phyloP scores from a whole-genome alignment of 1,140 invertebrate genomes.

The Neocloeon triangulifer region DNA sequence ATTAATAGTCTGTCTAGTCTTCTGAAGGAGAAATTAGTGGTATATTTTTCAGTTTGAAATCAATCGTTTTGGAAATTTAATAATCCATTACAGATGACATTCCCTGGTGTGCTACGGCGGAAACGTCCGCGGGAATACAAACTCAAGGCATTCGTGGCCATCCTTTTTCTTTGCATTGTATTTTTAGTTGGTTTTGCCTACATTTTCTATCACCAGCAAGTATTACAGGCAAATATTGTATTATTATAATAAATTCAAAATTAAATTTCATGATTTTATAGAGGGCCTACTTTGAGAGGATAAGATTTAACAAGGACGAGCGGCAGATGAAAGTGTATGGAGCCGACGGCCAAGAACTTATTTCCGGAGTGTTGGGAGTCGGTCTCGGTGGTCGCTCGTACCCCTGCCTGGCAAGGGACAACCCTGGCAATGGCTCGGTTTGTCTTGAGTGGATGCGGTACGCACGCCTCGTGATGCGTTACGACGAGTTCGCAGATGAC shows the following conservation, averaged over 20 bases:
- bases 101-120: slow-evolving; percentile 25
- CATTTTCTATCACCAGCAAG: slow-evolving; percentile 56
- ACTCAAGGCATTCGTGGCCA: slow-evolving; percentile 50
- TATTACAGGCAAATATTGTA: slow-evolving; percentile 27
- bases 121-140: slow-evolving; percentile 35
- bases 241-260: no score
- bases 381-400: slow-evolving; percentile 33
- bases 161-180: slow-evolving; percentile 55
- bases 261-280: no score
- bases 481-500: slow-evolving; percentile 14
- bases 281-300: slow-evolving; percentile 57
- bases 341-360: slow-evolving; percentile 39
- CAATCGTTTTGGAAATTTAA: neutral
- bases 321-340: slow-evolving; percentile 49
- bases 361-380: slow-evolving; percentile 42
- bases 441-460: slow-evolving; percentile 63
- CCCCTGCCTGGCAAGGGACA: slow-evolving; percentile 40
- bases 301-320: slow-evolving; percentile 60
- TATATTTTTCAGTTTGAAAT: slow-evolving; percentile 14
- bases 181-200: slow-evolving; percentile 64
- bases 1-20: slow-evolving; percentile 62
- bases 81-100: slow-evolving; percentile 18
- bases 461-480: slow-evolving; percentile 44
- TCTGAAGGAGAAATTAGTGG: slow-evolving; percentile 55
- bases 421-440: slow-evolving; percentile 25